Conservation (phyloP, 53 echinoderm and acorn worm species). For the Luidia sarsii region DNA sequence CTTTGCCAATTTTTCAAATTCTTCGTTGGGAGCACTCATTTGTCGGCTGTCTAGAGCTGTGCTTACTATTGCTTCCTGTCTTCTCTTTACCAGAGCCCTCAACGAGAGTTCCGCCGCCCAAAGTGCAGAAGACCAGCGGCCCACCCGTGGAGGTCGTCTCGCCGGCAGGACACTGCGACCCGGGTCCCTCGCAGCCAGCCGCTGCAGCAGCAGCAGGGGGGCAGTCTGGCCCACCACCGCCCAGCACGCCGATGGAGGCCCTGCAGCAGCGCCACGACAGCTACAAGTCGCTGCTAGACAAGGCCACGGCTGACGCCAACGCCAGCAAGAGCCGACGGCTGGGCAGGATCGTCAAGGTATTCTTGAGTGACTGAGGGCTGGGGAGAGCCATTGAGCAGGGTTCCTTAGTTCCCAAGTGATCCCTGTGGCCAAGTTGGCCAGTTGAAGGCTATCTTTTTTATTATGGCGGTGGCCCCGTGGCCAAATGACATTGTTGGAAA, state of each 20-base stretch:
- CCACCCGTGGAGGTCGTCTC: conserved; percentile 8
- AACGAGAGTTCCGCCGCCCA: conserved; percentile 22
- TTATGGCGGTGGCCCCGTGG: no score
- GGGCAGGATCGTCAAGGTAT: conserved; percentile 85
- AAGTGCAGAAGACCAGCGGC: conserved; percentile 35
- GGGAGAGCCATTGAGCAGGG: no score
- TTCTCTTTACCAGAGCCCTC: background rate
- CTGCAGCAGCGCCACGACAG: conserved; percentile 68
- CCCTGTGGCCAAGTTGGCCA: no score
- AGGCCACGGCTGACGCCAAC: conserved; percentile 78
- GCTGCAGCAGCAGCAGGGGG: no score
- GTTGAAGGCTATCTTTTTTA: no score
- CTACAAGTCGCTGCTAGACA: conserved; percentile 67
- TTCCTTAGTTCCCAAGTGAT: no score
- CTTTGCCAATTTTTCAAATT: no score
- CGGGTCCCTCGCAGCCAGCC: background rate
- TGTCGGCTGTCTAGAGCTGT: no score
- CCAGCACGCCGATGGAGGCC: conserved; percentile 80
- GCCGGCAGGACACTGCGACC: conserved; percentile 17
- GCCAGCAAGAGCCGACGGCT: conserved; percentile 81
- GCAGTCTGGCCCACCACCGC: conserved; percentile 49
- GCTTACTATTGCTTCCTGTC: no score
- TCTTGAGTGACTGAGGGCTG: no score
- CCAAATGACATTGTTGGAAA: no score
- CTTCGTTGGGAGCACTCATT: no score